These are phyloP conservation scores for Oligia strigilis DNA, from an alignment of 2,888 invertebrate genomes.

Conservation along the genomic window DNA sequence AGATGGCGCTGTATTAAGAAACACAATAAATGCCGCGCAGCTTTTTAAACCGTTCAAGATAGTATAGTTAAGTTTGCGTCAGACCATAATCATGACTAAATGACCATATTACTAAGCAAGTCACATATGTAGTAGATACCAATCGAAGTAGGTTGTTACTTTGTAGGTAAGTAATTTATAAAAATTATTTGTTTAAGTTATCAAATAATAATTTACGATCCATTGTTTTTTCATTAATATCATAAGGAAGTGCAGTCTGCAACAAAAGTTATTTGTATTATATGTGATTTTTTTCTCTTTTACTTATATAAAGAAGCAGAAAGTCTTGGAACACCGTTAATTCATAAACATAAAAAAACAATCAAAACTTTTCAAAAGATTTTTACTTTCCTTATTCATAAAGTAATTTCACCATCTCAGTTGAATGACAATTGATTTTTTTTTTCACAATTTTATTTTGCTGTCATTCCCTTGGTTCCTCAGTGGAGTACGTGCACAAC, in stretches of 20 bases:
- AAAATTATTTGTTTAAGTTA: background rate
- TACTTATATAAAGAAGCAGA: background rate
- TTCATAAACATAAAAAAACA: background rate
- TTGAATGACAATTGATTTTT: background rate
- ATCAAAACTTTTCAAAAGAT: background rate
- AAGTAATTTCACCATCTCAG: background rate
- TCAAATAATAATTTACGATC: background rate
- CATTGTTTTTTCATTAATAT: background rate
- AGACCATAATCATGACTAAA: constrained; percentile 49
- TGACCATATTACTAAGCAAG: background rate
- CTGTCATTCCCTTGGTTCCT: background rate
- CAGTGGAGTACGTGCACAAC: constrained; percentile 31
- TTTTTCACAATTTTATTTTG: background rate
- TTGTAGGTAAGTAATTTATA: background rate
- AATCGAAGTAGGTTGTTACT: background rate
- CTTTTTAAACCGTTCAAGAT: constrained; percentile 65
- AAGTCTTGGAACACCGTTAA: background rate
- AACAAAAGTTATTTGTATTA: background rate
- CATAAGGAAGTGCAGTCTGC: background rate
- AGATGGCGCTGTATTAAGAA: constrained; percentile 74
- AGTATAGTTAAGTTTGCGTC: constrained; percentile 55
- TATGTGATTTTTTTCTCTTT: background rate
- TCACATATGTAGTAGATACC: background rate
- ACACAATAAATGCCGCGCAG: constrained; percentile 65
- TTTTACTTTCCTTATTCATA: background rate